Percentiles rank a stretch among this genome's conserved stretches.
Evolutionary conservation across 2,797 vertebrate genomes (phyloP).

Genomic region (Brachyalestes nurse): DNA sequence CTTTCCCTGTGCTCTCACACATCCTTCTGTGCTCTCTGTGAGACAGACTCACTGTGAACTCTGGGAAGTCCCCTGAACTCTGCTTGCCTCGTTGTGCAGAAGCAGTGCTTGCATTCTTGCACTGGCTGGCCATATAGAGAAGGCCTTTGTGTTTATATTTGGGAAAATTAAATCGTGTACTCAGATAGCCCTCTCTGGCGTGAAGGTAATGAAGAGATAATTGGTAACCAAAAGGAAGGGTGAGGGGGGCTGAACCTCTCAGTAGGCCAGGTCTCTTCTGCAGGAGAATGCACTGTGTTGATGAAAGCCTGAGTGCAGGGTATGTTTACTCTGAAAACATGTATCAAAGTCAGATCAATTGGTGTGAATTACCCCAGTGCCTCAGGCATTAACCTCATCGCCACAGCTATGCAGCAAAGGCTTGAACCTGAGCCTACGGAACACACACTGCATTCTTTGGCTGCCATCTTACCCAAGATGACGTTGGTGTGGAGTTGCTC

Average conservation of each 20-base stretch:
- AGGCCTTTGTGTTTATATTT: conserved; percentile 60
- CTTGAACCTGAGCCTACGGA: conserved; percentile 55
- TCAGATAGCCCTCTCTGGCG: conserved; percentile 49
- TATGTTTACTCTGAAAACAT: conserved; percentile 73
- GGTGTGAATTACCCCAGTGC: conserved; percentile 64
- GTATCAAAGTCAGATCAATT: conserved; percentile 63
- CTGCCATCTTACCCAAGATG: conserved; percentile 68
- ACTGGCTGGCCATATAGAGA: conserved; percentile 60
- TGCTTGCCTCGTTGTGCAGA: conserved; percentile 56
- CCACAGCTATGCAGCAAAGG: conserved; percentile 63
- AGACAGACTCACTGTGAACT: conserved; percentile 68
- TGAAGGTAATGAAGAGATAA: conserved; percentile 63
- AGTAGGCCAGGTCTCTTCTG: conserved; percentile 10
- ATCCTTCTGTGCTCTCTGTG: conserved; percentile 46
- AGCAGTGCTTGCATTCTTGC: conserved; percentile 52
- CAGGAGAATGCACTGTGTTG: conserved; percentile 35
- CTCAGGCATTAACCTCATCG: conserved; percentile 58
- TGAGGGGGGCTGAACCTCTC: conserved; percentile 36
- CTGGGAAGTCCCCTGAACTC: conserved; percentile 82
- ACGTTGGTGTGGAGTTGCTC: conserved; percentile 57
- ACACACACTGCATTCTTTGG: conserved; percentile 58
- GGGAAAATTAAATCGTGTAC: conserved; percentile 44
- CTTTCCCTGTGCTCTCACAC: conserved; percentile 59
- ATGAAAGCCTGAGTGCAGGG: conserved; percentile 57
- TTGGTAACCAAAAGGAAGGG: too few relatives aligned